phyloP scores from a whole-genome alignment of 2,113 vertebrate species.

The Hippocampus mohnikei region DNA sequence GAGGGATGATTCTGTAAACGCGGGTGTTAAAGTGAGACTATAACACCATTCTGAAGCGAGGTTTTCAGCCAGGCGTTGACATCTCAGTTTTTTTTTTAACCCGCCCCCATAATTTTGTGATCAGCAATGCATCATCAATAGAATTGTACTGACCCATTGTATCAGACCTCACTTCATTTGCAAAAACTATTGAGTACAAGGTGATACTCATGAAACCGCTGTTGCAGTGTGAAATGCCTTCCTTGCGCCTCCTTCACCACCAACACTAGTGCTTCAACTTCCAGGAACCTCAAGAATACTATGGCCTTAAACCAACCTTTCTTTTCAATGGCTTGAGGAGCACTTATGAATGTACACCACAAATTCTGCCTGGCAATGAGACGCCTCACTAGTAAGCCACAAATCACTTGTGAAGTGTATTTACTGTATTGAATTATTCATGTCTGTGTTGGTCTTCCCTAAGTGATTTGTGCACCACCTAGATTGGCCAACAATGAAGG shows the following conservation, averaged over 20 bases:
- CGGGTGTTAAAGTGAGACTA: background rate
- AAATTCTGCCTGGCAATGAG: background rate
- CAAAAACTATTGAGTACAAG: constrained; percentile 6
- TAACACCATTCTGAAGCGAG: background rate
- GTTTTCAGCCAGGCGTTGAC: background rate
- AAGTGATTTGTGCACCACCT: background rate
- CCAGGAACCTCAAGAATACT: background rate
- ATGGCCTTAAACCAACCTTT: background rate
- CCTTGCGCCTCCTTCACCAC: background rate
- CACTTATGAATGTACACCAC: background rate
- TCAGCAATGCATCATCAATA: constrained; percentile 6
- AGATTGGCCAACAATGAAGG: background rate
- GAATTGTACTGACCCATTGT: background rate
- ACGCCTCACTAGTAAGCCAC: background rate
- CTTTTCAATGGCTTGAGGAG: background rate
- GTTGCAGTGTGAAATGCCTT: constrained; percentile 3
- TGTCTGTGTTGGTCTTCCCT: background rate
- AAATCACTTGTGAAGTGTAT: background rate
- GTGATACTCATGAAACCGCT: constrained; percentile 12
- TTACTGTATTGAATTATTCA: background rate
- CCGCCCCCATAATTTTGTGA: background rate
- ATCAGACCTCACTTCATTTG: constrained; percentile 5
- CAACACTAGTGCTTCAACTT: background rate
- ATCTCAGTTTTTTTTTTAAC: constrained; percentile 1
- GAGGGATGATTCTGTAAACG: constrained; percentile 27